Base-by-base conservation (phyloP, 1,140 invertebrate species). In the Mya arenaria region DNA sequence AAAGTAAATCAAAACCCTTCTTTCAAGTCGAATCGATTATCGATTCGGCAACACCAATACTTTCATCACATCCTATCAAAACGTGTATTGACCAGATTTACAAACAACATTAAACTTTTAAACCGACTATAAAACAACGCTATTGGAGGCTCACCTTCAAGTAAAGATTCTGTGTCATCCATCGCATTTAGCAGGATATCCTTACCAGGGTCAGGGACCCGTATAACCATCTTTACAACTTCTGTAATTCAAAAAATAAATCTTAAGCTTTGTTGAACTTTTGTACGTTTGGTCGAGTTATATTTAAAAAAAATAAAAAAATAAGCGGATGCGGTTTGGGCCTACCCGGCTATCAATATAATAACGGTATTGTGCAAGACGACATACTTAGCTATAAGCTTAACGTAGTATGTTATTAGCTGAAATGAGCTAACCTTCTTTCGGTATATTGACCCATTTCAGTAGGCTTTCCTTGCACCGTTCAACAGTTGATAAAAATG, bases 341-440 rank as follows among this genome's bases (percentile, higher is more conserved):
- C n/a, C n/a, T n/a, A n/a, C n/a, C n/a, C n/a, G n/a, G n/a, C n/a
- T n/a, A n/a, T n/a, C n/a, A n/a, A n/a, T n/a, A n/a, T n/a, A n/a
- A n/a, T n/a, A n/a, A n/a, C n/a, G n/a, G n/a, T n/a, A n/a, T n/a
- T n/a, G n/a, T n/a, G n/a, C n/a, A n/a, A n/a, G n/a, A n/a, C n/a
- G n/a, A n/a, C n/a, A n/a, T n/a, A n/a, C n/a, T n/a, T n/a, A n/a
- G n/a, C n/a, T n/a, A n/a, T n/a, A n/a, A n/a, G n/a, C n/a, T n/a
- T n/a, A n/a, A n/a, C n/a, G n/a, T n/a, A n/a, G n/a, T n/a, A n/a
- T n/a, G n/a, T n/a, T n/a, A n/a, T n/a, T n/a, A n/a, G n/a, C n/a
- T n/a, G n/a, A n/a, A n/a, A n/a, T n/a, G n/a, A n/a, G n/a, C 68
- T 72, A 63, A 90, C 90, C 83, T 89, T 89, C 85, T 25, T 83